Percentiles rank a stretch among this genome's conserved stretches.
Conservation (phyloP, 92 coral and sea anemone species). For the Phymanthus crucifer region DNA sequence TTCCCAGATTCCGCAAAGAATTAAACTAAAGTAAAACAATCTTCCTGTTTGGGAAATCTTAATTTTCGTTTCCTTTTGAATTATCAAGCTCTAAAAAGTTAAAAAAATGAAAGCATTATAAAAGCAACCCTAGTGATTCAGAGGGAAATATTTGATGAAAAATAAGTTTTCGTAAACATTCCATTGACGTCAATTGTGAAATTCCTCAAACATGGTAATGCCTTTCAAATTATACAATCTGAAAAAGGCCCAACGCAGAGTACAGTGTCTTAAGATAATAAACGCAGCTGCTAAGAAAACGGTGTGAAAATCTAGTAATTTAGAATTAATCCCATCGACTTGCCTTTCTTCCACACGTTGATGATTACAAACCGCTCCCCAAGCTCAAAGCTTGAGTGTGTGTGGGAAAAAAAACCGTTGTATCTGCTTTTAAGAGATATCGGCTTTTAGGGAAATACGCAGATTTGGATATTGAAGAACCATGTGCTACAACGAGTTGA, state of each 20-base stretch:
- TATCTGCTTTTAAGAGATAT: not conserved
- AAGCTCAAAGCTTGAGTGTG: not conserved
- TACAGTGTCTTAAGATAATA: not conserved
- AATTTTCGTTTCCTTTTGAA: not conserved
- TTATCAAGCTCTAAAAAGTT: not conserved
- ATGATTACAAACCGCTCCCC: not conserved
- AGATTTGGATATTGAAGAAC: not conserved
- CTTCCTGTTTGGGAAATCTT: not conserved
- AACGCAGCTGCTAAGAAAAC: not conserved
- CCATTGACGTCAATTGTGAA: too few relatives aligned
- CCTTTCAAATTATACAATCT: not conserved
- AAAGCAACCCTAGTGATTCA: too few relatives aligned
- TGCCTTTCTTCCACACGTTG: not conserved
- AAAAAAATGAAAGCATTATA: not conserved
- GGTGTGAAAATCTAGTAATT: not conserved
- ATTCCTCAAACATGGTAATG: too few relatives aligned
- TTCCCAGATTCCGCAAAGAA: constrained; percentile 3
- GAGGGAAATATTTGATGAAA: too few relatives aligned
- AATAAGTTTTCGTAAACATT: too few relatives aligned
- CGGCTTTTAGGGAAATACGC: not conserved
- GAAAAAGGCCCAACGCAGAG: not conserved
- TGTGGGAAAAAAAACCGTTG: not conserved
- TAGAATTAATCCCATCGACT: not conserved
- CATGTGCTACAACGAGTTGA: not conserved
- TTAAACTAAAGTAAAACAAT: not conserved